Percentiles rank a stretch among this genome's conserved stretches.
Conservation (phyloP, 2,888 invertebrate genomes). For the Scrobipalpa costella region DNA sequence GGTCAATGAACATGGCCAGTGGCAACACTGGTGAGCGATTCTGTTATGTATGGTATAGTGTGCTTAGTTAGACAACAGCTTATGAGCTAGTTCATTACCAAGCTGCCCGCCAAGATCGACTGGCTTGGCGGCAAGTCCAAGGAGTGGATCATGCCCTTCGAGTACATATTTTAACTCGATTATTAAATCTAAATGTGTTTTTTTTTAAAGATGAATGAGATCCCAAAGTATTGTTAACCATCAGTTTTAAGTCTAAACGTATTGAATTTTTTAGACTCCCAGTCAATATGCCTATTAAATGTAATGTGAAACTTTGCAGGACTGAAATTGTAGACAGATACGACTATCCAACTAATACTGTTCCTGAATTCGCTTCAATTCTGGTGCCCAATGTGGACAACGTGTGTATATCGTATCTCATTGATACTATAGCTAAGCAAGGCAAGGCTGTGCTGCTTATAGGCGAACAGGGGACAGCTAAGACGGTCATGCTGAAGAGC, state of each 20-base stretch:
- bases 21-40: conserved; percentile 90
- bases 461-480: conserved; percentile 95
- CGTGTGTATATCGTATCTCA: conserved; percentile 89
- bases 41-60: conserved; percentile 76
- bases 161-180: too few relatives aligned
- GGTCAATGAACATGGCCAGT: conserved; percentile 86
- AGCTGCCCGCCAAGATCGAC: conserved; percentile 84
- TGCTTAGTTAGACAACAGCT: conserved; percentile 85
- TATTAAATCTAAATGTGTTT: too few relatives aligned
- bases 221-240: too few relatives aligned
- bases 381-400: conserved; percentile 95
- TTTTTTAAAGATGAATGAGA: too few relatives aligned
- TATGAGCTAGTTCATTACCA: conserved; percentile 85
- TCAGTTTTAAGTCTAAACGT: too few relatives aligned
- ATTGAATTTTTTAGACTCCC: too few relatives aligned
- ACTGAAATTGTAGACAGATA: conserved; percentile 86
- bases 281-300: too few relatives aligned
- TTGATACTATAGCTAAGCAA: conserved; percentile 90
- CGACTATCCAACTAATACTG: conserved; percentile 85
- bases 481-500: conserved; percentile 94
- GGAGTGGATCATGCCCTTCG: conserved; percentile 89
- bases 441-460: conserved; percentile 91
- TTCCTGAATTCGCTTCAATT: conserved; percentile 90
- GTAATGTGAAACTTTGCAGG: conserved; percentile 44
- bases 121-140: conserved; percentile 85